These are phyloP conservation scores for Equus quagga DNA, from an alignment of 2,113 vertebrate species.

Conservation along the genomic window DNA sequence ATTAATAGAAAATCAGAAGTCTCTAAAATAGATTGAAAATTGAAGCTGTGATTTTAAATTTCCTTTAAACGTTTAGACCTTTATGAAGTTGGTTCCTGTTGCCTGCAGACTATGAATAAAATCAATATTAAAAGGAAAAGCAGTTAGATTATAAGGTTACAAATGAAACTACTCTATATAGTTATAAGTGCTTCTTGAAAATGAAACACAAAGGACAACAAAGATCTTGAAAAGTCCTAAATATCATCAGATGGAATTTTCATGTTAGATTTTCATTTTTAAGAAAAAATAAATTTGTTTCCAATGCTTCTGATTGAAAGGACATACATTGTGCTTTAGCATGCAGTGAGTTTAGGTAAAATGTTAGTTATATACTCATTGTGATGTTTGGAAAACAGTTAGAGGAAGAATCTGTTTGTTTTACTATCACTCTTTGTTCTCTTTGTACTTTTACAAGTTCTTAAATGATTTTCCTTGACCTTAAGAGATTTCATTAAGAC, in stretches of 20 bases:
- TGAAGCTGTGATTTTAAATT: conserved; percentile 59
- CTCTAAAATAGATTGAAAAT: conserved; percentile 76
- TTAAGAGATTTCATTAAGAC: background rate
- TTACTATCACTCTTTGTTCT: background rate
- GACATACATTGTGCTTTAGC: background rate
- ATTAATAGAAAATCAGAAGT: conserved; percentile 78
- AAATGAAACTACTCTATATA: conserved; percentile 55
- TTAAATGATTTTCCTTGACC: background rate
- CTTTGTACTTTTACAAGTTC: background rate
- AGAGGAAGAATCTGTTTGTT: background rate
- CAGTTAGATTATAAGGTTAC: conserved; percentile 39
- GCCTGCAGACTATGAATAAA: conserved; percentile 76
- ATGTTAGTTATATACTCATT: background rate
- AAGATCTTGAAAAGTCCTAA: background rate
- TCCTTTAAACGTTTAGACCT: conserved; percentile 68
- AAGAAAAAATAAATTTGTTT: background rate
- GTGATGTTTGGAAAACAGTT: background rate
- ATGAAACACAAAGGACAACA: conserved; percentile 49
- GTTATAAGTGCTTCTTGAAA: conserved; percentile 1
- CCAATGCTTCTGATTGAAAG: background rate
- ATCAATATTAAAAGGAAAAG: conserved; percentile 74
- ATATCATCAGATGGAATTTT: background rate
- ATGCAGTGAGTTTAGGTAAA: background rate
- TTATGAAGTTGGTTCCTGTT: conserved; percentile 70
- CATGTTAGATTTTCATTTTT: background rate